Base-by-base conservation (phyloP, 2,797 vertebrate species). In the Cheirogaleus major region DNA sequence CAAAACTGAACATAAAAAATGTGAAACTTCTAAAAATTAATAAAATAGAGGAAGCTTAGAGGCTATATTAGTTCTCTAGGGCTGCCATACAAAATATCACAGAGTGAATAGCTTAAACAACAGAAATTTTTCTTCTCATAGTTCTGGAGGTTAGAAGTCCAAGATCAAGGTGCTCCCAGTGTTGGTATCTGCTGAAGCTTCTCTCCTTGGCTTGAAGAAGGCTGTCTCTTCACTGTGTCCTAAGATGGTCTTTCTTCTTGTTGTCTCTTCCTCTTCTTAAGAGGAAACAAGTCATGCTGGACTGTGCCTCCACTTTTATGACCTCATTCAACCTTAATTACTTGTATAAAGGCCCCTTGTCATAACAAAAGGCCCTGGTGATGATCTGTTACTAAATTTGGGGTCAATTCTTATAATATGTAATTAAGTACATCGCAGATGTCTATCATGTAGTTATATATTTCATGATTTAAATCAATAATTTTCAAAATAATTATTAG, bases 401-500 rank as follows among this genome's bases (percentile, higher is more conserved):
- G 5, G n/a, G 27, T 78, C 23, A 94, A 78, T 0, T 87, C 22
- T 91, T 23, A 83, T 22, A 38, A 79, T 81, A 91, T 27, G 25
- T 80, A 93, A 57, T 84, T 89, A 70, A 79, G 14, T 2, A 82
- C 59, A 38, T 48, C 86, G 41, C 2, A 76, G 30, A 80, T 89
- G 13, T 20, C 41, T 91, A 48, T 70, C 61, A 57, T 72, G 30
- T 81, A 69, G 23, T 91, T 50, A 72, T 61, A 43, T 81, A 38
- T 25, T 38, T 73, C 13, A 69, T 17, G 12, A 15, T 92, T 23
- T 0, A 61, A 78, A 45, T 55, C 80, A 93, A 41, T 23, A 88
- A 76, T 15, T 84, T 13, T 38, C 18, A 95, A 91, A 93, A 27
- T n/a, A 94, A 85, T 81, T 96, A 89, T 78, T 96, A 89, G 65